phyloP scores from a whole-genome alignment of 2,888 invertebrate species.

The Ornithoptera alexandrae region DNA sequence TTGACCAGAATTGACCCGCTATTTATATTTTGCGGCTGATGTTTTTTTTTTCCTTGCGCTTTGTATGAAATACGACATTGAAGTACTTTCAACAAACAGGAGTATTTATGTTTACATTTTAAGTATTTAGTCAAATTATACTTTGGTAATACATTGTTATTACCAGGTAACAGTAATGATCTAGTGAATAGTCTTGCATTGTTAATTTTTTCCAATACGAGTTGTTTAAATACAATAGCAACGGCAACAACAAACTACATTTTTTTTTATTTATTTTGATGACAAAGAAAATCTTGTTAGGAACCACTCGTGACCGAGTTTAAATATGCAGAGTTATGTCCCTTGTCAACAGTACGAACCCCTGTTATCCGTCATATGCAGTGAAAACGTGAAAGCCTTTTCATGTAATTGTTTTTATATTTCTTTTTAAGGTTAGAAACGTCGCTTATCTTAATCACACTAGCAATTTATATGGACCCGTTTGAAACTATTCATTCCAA shows the following conservation, averaged over 20 bases:
- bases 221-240: not conserved
- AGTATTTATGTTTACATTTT: not conserved
- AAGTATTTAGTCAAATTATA: too few relatives aligned
- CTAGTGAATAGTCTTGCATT: too few relatives aligned
- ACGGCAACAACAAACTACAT: not conserved
- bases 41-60: not conserved
- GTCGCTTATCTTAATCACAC: not conserved
- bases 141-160: too few relatives aligned
- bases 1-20: not conserved
- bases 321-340: conserved; percentile 8
- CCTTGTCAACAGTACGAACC: not conserved
- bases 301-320: conserved; percentile 14
- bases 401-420: not conserved
- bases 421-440: not conserved
- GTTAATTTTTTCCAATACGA: too few relatives aligned
- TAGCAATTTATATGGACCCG: too few relatives aligned
- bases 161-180: too few relatives aligned
- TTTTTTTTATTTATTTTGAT: not conserved
- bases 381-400: not conserved
- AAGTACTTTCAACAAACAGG: not conserved
- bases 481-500: not conserved
- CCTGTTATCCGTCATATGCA: not conserved
- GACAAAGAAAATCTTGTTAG: conserved; percentile 9
- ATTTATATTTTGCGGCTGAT: not conserved
- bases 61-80: not conserved